Evolutionary conservation across 2,888 invertebrate genomes (phyloP).

Genomic region (Arctia plantaginis): DNA sequence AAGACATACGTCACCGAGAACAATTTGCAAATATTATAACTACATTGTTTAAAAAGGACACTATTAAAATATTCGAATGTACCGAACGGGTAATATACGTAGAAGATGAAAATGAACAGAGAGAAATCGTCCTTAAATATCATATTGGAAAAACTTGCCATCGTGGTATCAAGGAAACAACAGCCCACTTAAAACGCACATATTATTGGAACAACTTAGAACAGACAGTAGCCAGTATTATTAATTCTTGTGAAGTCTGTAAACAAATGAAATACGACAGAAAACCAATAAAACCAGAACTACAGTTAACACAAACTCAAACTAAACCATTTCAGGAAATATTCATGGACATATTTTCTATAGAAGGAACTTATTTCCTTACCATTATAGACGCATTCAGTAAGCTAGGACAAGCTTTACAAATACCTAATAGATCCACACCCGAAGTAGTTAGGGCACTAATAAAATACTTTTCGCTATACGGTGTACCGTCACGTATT

Average conservation of each 20-base stretch:
- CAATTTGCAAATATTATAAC: conserved; percentile 5
- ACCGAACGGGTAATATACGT: conserved; percentile 38
- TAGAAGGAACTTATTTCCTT: conserved; percentile 10
- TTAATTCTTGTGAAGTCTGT: conserved; percentile 48
- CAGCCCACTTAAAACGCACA: conserved; percentile 28
- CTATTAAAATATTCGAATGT: conserved; percentile 44
- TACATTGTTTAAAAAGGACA: conserved; percentile 38
- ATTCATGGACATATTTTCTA: conserved; percentile 13
- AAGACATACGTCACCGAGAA: conserved; percentile 21
- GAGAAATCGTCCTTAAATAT: conserved; percentile 28
- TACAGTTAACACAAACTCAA: conserved; percentile 49
- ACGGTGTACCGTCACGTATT: conserved; percentile 17
- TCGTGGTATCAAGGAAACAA: conserved; percentile 46
- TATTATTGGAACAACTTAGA: conserved; percentile 47
- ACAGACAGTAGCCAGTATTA: conserved; percentile 28
- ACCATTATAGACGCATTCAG: conserved; percentile 14
- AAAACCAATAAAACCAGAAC: conserved; percentile 42
- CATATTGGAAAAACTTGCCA: conserved; percentile 47
- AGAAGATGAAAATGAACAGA: conserved; percentile 38
- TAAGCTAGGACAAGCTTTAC: conserved; percentile 45
- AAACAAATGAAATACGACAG: conserved; percentile 31
- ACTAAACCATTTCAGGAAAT: conserved; percentile 12
- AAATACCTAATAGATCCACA: conserved; percentile 40
- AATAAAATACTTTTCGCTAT: conserved; percentile 19
- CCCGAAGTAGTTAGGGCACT: conserved; percentile 19